Conservation (phyloP, 30 jellyfish, hydroid and myxozoan species). For the Sanderia malayensis region DNA sequence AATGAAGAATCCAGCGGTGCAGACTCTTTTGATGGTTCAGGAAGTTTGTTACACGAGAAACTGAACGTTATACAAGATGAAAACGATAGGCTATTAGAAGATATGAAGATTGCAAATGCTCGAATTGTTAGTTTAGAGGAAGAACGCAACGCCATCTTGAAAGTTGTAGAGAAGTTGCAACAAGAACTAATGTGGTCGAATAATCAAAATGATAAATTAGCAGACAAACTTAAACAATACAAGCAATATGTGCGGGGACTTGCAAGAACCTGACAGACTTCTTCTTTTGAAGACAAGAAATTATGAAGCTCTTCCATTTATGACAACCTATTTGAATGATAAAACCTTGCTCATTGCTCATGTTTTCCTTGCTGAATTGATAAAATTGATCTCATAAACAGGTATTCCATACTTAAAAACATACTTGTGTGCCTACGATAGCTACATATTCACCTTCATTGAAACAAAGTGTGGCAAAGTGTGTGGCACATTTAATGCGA, state of each 20-base stretch:
- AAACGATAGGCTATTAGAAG: slow-evolving; percentile 66
- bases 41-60: slow-evolving; percentile 28
- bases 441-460: too few relatives aligned
- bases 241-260: slow-evolving; percentile 19
- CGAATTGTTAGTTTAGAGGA: slow-evolving; percentile 77
- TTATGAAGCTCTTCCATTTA: too few relatives aligned
- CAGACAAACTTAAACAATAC: slow-evolving; percentile 41
- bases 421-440: too few relatives aligned
- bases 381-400: too few relatives aligned
- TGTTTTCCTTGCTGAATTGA: too few relatives aligned
- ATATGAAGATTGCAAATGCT: slow-evolving; percentile 78
- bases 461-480: too few relatives aligned
- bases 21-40: not conserved
- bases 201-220: slow-evolving; percentile 76
- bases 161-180: slow-evolving; percentile 90
- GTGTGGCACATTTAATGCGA: too few relatives aligned
- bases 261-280: not conserved
- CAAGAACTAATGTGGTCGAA: slow-evolving; percentile 96
- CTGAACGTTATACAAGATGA: slow-evolving; percentile 46
- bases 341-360: too few relatives aligned
- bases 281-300: too few relatives aligned
- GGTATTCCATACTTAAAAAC: too few relatives aligned
- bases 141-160: slow-evolving; percentile 84
- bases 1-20: slow-evolving; percentile 46
- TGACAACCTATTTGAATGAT: too few relatives aligned